Evolutionary conservation across 2,113 vertebrate species (phyloP), one percentile per base, ranked within the genome.

Genomic region (Scophthalmus maximus): DNA sequence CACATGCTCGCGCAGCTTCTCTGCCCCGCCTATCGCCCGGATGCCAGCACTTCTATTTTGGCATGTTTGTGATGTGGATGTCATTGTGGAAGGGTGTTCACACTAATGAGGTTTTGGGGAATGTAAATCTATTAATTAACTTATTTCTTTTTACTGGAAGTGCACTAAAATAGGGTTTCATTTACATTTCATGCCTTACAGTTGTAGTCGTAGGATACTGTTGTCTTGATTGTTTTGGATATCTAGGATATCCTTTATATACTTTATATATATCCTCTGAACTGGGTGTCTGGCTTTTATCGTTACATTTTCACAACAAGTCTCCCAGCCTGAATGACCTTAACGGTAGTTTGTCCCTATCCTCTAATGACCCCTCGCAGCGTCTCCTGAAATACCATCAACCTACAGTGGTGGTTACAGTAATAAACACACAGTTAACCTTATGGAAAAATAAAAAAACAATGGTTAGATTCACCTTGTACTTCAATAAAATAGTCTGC

Each of bases 11-110:
- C 50, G 55, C 67, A 53, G 57, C 36, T 20, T 36, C 67, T 73
- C 38, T 68, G 60, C 80, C 58, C 72, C 71, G 55, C 61, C 65
- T 57, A 12, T 65, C 14, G 11, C 60, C 60, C 65, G 50, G 27
- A 50, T 27, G 51, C 60, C 63, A 46, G 77, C 64, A 61, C 36
- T 82, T 80, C 84, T 87, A 77, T 85, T 88, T 87, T 61, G 26
- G 77, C 73, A 55, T 81, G 49, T 75, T 83, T 86, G 75, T 67
- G 70, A 73, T 82, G 70, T 68, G 23, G 52, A 50, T 73, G 75
- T 62, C 50, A 62, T 74, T 73, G 73, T 70, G 29, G 40, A 58
- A 76, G 27, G n/a, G 47, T 42, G 38, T 65, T 68, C 42, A 68
- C 27, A 68, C 73, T 84, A 88, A 86, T 80, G 64, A 87, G 52